Conservation (phyloP, 2,797 vertebrate genomes). For the Vultur gryphus region DNA sequence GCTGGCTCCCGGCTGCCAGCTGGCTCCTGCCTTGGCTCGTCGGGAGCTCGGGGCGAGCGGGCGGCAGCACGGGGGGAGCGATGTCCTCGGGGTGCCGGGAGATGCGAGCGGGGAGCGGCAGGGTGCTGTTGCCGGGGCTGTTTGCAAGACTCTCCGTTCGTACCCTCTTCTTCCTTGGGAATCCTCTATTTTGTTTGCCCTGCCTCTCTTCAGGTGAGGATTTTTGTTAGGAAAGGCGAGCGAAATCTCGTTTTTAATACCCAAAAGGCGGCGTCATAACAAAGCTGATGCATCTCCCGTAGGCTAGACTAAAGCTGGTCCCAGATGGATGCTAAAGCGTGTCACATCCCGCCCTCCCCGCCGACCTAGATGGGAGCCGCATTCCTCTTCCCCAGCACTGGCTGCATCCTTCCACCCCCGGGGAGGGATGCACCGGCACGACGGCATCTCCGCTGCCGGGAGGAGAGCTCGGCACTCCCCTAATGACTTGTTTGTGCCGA, state of each 20-base stretch:
- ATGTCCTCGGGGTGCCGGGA: fast-evolving
- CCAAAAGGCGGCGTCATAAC: neutral
- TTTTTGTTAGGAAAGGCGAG: neutral
- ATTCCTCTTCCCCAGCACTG: neutral
- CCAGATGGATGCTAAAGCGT: neutral
- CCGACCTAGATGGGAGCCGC: neutral
- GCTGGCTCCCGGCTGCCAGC: neutral
- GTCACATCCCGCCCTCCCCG: neutral
- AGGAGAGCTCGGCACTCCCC: neutral
- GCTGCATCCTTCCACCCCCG: neutral
- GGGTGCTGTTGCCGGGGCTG: neutral
- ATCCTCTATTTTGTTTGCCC: neutral
- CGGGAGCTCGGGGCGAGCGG: neutral
- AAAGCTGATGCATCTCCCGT: neutral
- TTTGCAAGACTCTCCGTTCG: fast-evolving
- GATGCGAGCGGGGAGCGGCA: neutral
- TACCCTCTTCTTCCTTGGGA: neutral
- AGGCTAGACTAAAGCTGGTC: neutral
- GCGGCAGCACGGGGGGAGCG: neutral
- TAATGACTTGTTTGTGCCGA: neutral
- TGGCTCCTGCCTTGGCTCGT: neutral
- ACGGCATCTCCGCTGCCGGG: neutral
- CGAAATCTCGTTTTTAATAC: neutral
- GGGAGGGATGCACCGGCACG: neutral
- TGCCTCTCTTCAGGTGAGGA: neutral